Evolutionary conservation across 2,113 vertebrate species (phyloP).

Genomic region (Dunckerocampus dactyliophorus): DNA sequence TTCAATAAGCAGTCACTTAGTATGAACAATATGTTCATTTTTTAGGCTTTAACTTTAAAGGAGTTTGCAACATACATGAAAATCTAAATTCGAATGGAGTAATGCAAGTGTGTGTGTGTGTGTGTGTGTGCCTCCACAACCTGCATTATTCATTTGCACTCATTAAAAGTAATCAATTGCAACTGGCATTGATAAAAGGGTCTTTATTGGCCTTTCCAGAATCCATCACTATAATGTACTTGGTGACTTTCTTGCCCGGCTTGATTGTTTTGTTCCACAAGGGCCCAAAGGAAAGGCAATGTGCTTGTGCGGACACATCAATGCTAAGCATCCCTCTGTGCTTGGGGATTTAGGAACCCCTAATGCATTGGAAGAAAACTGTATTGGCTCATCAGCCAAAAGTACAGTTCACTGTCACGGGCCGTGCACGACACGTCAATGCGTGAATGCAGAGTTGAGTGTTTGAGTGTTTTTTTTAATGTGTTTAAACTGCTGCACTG

Average conservation of each 20-base stretch:
- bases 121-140: constrained; percentile 4
- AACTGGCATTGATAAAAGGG: constrained; percentile 66
- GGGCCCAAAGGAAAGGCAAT: constrained; percentile 31
- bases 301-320: constrained; percentile 24
- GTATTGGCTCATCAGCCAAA: constrained; percentile 17
- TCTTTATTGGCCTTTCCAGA: constrained; percentile 67
- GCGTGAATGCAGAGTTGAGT: constrained; percentile 17
- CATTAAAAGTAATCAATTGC: constrained; percentile 73
- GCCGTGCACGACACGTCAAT: constrained; percentile 10
- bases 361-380: constrained; percentile 20
- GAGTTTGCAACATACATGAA: neutral
- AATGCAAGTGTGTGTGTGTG: constrained; percentile 4
- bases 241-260: constrained; percentile 50
- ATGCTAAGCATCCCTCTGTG: constrained; percentile 38
- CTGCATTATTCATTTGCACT: constrained; percentile 73
- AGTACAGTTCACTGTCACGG: constrained; percentile 14
- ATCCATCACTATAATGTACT: constrained; percentile 66
- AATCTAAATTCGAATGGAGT: too few relatives aligned
- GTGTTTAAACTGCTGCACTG: constrained; percentile 13
- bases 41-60: neutral
- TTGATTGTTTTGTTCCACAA: constrained; percentile 53
- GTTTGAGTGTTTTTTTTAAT: too few relatives aligned
- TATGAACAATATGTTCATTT: neutral
- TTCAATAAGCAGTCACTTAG: too few relatives aligned
- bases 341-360: constrained; percentile 32